phyloP scores from a whole-genome alignment of 2,113 vertebrate species.

The Pycnonotus jocosus region DNA sequence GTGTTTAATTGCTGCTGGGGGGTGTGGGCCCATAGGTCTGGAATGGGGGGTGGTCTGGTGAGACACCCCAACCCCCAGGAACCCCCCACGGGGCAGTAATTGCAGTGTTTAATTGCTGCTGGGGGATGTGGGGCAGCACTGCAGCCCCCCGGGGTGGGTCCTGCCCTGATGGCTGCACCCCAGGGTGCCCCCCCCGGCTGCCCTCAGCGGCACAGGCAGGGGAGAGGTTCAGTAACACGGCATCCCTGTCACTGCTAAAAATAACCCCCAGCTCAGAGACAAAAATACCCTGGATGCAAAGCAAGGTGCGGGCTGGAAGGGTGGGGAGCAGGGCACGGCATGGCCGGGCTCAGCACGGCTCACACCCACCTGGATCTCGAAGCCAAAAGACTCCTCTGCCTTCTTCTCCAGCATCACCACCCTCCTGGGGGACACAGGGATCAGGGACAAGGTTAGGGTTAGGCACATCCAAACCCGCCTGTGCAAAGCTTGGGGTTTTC shows the following conservation, averaged over 20 bases:
- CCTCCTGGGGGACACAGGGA: constrained; percentile 70
- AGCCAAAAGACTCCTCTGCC: constrained; percentile 87
- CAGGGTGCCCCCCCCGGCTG: background rate
- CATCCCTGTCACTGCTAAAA: background rate
- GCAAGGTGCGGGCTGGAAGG: background rate
- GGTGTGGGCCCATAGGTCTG: too few relatives aligned
- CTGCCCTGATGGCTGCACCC: background rate
- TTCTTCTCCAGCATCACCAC: constrained; percentile 85
- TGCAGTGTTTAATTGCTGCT: background rate
- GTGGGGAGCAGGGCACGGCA: background rate
- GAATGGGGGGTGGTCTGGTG: background rate
- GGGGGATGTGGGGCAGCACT: background rate
- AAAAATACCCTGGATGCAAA: background rate
- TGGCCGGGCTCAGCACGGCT: accelerated
- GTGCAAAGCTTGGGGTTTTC: background rate
- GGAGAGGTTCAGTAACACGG: background rate
- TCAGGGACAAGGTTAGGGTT: background rate
- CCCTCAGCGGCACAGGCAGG: background rate
- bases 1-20: too few relatives aligned
- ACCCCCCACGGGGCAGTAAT: background rate
- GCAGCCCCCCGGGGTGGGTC: background rate
- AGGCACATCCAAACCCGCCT: accelerated
- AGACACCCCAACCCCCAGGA: background rate
- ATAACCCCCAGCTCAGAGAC: background rate
- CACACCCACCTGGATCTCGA: constrained; percentile 91